Evolutionary conservation across 53 echinoderm and acorn worm species (phyloP), one percentile per base, ranked within the genome.

Genomic region (Crossaster papposus): DNA sequence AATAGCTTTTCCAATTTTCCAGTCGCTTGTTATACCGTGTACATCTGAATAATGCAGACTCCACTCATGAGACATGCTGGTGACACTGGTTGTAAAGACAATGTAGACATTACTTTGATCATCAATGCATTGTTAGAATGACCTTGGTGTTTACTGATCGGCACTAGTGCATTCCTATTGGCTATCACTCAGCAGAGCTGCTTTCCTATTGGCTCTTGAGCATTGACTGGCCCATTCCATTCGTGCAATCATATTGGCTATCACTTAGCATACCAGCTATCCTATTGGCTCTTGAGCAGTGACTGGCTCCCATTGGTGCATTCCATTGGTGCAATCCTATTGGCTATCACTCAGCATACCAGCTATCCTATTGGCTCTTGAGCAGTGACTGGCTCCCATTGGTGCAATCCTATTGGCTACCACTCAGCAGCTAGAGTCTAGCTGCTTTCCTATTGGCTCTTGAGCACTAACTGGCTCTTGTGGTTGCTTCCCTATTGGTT

Each of bases 251-350:
- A 12, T 32, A 32, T 32, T 72, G 72, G 72, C 33, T 72, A 32
- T 20, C 34, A 15, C 34, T 34, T 24, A 36, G 37, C 77, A n/a
- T 36, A n/a, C 13, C 28, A 8, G 34, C 79, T 9, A 38, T 44
- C 51, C 78, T 26, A 36, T 78, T 78, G 78, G 44, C 78, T 36
- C 78, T 36, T 44, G 37, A 36, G 30, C 77, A 35, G 14, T 78
- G 79, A 35, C 44, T 44, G 51, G n/a, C 6, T 14, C 44, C 44
- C 44, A 44, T 44, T 44, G 44, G 6, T 44, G 44, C 44, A 44
- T 44, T 44, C 44, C 44, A 44, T 44, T 44, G 44, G 6, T 44
- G 44, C 44, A 44, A 7, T 44, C 44, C 44, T 44, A 44, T 44
- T 44, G 44, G 44, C 2, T 44, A 44, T 44, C 44, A 44, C 44